Evolutionary conservation across 2,888 invertebrate species (phyloP), one percentile per base, ranked within the genome.

Genomic region (Dicranocentrus wangi): DNA sequence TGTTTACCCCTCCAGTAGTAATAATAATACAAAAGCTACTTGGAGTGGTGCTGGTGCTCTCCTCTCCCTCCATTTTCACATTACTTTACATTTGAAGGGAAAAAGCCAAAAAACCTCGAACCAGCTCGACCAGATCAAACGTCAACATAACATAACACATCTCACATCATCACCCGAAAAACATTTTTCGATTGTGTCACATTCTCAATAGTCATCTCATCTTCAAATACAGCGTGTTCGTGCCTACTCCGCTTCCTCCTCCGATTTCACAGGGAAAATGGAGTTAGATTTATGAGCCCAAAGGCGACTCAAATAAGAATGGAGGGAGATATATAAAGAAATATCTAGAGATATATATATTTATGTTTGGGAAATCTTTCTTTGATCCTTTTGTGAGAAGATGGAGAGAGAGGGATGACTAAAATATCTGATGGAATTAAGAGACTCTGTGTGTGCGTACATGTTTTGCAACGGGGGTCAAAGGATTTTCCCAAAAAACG

Each of bases 261-360:
- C 72, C 72, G 72, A 73, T 73, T 73, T 73, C 72, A 73, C 63
- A 51, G 19, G 43, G n/a, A n/a, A n/a, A 32, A 51, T 71, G 10
- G 10, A 32, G n/a, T 10, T 61, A 51, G 43, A 73, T 73, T 73
- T 73, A 73, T 73, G 72, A 73, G 63, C 72, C 72, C 72, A 63
- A 73, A 61, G 72, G 72, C 72, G 61, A 63, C 13, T 25, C 23
- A 58, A 7, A 15, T 27, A 63, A 73, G 21, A 42, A 60, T 10
- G 8, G 10, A 63, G 13, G 15, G 63, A 51, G 19, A 63, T 15
- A 32, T 63, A 17, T 5, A 65, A 25, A 23, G 23, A 43, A 43
- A 39, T 21, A 23, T 19, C 39, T 13, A 42, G 27, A 55, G 32
- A 32, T n/a, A 32, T 32, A 10, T 7, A 32, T 32, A 32, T 3